These are phyloP conservation scores for Eupithecia inturbata DNA, from an alignment of 2,888 invertebrate genomes.

Conservation along the genomic window DNA sequence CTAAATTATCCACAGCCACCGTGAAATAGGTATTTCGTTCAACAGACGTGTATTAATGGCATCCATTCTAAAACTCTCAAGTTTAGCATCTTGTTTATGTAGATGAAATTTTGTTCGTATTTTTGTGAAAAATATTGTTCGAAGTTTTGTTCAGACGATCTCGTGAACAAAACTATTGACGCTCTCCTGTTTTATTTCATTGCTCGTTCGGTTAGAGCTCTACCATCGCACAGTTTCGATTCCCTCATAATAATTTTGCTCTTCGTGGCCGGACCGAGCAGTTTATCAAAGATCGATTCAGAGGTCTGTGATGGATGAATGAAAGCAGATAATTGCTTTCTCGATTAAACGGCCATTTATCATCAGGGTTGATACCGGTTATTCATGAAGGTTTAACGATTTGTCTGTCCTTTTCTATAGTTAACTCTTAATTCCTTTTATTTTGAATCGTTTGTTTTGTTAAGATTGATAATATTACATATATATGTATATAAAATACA, in stretches of 20 bases:
- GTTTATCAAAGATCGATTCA: conserved; percentile 44
- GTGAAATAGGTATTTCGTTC: neutral
- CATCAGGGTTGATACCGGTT: conserved; percentile 37
- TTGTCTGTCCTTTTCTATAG: neutral
- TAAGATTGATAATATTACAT: no score
- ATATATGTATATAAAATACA: no score
- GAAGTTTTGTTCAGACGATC: neutral
- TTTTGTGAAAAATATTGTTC: neutral
- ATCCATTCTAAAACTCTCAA: neutral
- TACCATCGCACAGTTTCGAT: neutral
- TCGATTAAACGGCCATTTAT: conserved; percentile 46
- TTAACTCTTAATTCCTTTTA: no score
- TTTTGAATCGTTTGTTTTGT: no score
- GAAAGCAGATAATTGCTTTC: conserved; percentile 44
- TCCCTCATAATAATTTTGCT: conserved; percentile 3
- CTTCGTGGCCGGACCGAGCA: conserved; percentile 4
- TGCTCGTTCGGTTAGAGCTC: neutral
- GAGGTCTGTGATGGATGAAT: conserved; percentile 47
- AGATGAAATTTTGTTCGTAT: neutral
- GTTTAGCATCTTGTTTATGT: neutral
- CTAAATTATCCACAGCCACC: neutral
- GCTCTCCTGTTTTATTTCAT: neutral
- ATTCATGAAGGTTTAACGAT: neutral
- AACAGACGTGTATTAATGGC: neutral
- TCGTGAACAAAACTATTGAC: neutral